Evolutionary conservation across 2,113 vertebrate species (phyloP).

Genomic region (Alaudala cheleensis): DNA sequence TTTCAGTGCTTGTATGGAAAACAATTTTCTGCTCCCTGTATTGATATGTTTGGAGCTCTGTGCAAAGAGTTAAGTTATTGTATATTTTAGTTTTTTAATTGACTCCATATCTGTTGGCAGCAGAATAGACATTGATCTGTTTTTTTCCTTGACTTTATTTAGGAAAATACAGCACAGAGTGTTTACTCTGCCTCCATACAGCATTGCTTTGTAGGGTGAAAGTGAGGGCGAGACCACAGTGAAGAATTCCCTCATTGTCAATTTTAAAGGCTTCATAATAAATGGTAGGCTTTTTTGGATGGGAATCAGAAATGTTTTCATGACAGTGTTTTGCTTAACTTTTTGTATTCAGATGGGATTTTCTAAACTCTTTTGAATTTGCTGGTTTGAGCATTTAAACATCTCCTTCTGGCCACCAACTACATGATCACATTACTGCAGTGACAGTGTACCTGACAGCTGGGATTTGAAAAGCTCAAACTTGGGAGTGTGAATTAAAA

Average conservation of each 20-base stretch:
- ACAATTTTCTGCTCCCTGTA: background rate
- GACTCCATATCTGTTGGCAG: conserved; percentile 68
- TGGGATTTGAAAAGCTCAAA: background rate
- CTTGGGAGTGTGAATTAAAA: background rate
- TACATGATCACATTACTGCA: background rate
- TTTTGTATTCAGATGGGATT: conserved; percentile 49
- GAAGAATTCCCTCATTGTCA: conserved; percentile 72
- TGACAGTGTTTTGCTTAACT: conserved; percentile 61
- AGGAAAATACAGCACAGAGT: conserved; percentile 65
- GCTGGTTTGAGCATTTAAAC: background rate
- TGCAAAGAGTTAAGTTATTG: conserved; percentile 71
- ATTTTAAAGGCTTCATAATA: conserved; percentile 65
- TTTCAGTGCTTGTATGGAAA: background rate
- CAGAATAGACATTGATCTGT: conserved; percentile 57
- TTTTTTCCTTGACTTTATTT: conserved; percentile 65
- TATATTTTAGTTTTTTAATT: conserved; percentile 71
- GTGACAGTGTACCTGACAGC: background rate
- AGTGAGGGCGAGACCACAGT: conserved; percentile 68
- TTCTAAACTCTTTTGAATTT: conserved; percentile 19
- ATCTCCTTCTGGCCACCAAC: background rate
- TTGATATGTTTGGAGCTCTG: conserved; percentile 47
- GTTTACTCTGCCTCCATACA: conserved; percentile 70
- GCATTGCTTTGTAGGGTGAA: conserved; percentile 69
- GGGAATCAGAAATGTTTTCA: conserved; percentile 63
- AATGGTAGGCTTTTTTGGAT: conserved; percentile 59